Percentiles rank a stretch among this genome's conserved stretches.
Conservation (phyloP, 2,797 vertebrate genomes). For the Pipistrellus kuhlii region DNA sequence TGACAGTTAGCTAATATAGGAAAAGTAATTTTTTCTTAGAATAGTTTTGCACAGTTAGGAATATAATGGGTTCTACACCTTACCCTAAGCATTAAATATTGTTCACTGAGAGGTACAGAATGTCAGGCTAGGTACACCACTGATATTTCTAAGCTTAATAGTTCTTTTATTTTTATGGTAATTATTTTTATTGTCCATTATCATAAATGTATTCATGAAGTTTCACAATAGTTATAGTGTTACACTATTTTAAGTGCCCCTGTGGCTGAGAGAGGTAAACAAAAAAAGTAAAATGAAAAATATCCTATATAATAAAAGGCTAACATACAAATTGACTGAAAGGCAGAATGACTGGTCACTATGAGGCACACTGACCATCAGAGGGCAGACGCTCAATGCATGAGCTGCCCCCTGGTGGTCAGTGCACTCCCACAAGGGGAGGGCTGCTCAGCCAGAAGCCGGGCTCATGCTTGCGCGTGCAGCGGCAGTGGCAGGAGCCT, state of each 20-base stretch:
- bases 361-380: too few species aligned
- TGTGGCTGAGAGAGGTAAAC: neutral
- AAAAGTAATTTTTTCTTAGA: conserved; percentile 53
- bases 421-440: too few species aligned
- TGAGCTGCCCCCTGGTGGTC: too few species aligned
- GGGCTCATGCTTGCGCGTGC: too few species aligned
- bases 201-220: neutral
- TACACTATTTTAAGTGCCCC: neutral
- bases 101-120: conserved; percentile 24
- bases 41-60: conserved; percentile 58
- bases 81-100: conserved; percentile 36
- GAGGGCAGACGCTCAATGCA: too few species aligned
- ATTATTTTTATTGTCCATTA: conserved; percentile 35
- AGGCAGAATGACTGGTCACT: too few species aligned
- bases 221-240: neutral
- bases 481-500: too few species aligned
- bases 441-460: too few species aligned
- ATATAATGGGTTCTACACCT: neutral
- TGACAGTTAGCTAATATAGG: conserved; percentile 37
- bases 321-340: too few species aligned
- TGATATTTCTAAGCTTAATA: conserved; percentile 37
- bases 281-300: conserved; percentile 24
- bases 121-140: conserved; percentile 12
- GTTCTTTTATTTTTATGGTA: conserved; percentile 53
- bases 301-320: too few species aligned